Evolutionary conservation across 2,113 vertebrate genomes (phyloP).

Genomic region (Blennius ocellaris): DNA sequence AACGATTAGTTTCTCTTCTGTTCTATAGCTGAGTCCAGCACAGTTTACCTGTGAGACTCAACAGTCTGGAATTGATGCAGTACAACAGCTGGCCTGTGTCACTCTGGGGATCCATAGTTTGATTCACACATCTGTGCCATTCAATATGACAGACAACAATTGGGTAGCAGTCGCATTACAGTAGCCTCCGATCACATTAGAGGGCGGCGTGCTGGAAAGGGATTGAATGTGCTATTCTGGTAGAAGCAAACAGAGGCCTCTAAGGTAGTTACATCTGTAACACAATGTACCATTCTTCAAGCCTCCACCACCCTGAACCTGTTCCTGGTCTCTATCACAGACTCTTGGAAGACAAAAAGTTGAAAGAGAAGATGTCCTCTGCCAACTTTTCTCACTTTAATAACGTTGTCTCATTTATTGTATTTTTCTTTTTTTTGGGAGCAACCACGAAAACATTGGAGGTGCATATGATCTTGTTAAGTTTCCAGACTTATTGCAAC

Average conservation of each 20-base stretch:
- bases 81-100: slow-evolving; percentile 16
- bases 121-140: slow-evolving; percentile 49
- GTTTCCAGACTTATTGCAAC: slow-evolving; percentile 66
- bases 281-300: slow-evolving; percentile 18
- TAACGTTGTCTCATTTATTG: slow-evolving; percentile 33
- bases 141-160: slow-evolving; percentile 71
- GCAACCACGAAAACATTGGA: slow-evolving; percentile 34
- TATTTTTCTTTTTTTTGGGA: slow-evolving; percentile 19
- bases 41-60: not conserved
- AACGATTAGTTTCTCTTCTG: not conserved
- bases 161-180: slow-evolving; percentile 50
- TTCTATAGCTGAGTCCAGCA: not conserved
- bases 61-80: slow-evolving; percentile 8
- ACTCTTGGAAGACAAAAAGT: slow-evolving; percentile 25
- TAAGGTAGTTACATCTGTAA: slow-evolving; percentile 58
- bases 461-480: slow-evolving; percentile 68
- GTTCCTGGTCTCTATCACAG: slow-evolving; percentile 17
- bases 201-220: slow-evolving; percentile 22
- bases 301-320: slow-evolving; percentile 5
- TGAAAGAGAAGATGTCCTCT: slow-evolving; percentile 23
- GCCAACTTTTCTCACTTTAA: slow-evolving; percentile 34
- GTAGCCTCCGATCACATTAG: slow-evolving; percentile 57
- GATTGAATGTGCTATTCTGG: slow-evolving; percentile 37
- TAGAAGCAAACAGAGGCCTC: slow-evolving; percentile 43
- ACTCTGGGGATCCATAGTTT: slow-evolving; percentile 39